These are phyloP conservation scores for Drosophila anomalata DNA, from an alignment of 2,888 invertebrate genomes.

Conservation along the genomic window DNA sequence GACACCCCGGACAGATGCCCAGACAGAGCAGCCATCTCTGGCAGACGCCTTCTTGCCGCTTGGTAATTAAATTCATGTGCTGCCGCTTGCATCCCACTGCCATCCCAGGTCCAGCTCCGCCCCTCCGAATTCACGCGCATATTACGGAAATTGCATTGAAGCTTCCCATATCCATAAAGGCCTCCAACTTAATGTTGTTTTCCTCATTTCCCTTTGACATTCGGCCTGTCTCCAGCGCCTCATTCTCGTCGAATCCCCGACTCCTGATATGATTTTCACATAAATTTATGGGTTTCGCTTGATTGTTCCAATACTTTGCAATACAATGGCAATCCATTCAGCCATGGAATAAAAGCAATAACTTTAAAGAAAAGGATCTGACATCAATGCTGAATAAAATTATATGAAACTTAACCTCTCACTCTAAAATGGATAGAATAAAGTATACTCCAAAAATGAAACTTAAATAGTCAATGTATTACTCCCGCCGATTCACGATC, in stretches of 20 bases:
- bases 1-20: constrained; percentile 31
- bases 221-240: constrained; percentile 6
- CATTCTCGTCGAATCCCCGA: constrained; percentile 5
- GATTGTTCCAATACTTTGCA: constrained; percentile 20
- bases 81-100: constrained; percentile 48
- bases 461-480: background rate
- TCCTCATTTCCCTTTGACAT: constrained; percentile 65
- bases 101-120: constrained; percentile 19
- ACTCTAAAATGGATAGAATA: too few species aligned
- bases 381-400: too few species aligned
- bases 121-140: constrained; percentile 23
- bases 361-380: too few species aligned
- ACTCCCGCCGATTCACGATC: constrained; percentile 12
- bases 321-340: constrained; percentile 27
- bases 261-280: constrained; percentile 42
- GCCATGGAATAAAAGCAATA: background rate
- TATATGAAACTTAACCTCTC: too few species aligned
- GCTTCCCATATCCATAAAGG: constrained; percentile 51
- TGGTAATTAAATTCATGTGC: constrained; percentile 77
- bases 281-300: constrained; percentile 34
- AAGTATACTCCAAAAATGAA: background rate
- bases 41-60: constrained; percentile 44
- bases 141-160: constrained; percentile 75
- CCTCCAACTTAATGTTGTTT: constrained; percentile 30
- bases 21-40: constrained; percentile 29